Percentiles rank a stretch among this genome's conserved stretches.
These are phyloP conservation scores for Macropodus opercularis DNA, from an alignment of 2,797 vertebrate species.

Conservation along the genomic window DNA sequence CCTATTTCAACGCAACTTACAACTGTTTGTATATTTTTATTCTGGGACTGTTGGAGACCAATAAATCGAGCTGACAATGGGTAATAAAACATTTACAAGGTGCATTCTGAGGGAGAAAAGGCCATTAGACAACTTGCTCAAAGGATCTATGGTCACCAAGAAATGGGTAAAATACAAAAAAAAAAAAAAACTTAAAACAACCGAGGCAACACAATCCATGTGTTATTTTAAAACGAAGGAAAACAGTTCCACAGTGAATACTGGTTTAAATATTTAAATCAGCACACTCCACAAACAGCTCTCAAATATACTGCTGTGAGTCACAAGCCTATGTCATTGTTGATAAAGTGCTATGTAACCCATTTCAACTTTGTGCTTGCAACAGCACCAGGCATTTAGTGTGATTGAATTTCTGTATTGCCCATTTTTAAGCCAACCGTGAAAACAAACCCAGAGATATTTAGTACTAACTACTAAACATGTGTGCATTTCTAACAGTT, in stretches of 20 bases:
- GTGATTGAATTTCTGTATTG: constrained; percentile 61
- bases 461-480: too few relatives aligned
- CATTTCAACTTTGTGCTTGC: constrained; percentile 39
- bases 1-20: background rate
- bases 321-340: constrained; percentile 43
- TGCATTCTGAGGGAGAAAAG: background rate
- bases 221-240: constrained; percentile 1
- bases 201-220: constrained; percentile 11
- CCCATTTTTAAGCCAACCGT: constrained; percentile 35
- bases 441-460: constrained; percentile 18
- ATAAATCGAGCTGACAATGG: constrained; percentile 3
- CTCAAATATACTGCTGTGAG: constrained; percentile 31
- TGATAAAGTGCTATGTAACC: constrained; percentile 55
- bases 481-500: too few relatives aligned
- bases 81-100: background rate
- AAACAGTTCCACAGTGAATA: background rate
- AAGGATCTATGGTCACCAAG: background rate
- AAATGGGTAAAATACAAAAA: background rate
- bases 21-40: constrained; percentile 5
- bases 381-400: constrained; percentile 33
- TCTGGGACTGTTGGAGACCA: background rate
- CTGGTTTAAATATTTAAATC: constrained; percentile 28
- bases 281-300: constrained; percentile 19
- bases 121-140: background rate
- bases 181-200: background rate